These are phyloP conservation scores for Tapirus terrestris DNA, from an alignment of 2,113 vertebrate genomes.

Conservation along the genomic window DNA sequence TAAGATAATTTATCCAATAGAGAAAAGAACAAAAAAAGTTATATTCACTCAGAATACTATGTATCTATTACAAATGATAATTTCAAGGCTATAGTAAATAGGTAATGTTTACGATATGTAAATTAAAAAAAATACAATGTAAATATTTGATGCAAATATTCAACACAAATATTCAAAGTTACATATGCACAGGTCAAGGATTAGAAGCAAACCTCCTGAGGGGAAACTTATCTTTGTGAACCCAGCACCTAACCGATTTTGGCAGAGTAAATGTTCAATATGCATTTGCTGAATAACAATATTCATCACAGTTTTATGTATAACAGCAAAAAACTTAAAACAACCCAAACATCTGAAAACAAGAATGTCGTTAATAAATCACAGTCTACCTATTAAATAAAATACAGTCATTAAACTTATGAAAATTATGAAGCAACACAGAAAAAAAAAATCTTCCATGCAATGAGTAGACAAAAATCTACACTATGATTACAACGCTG, in stretches of 20 bases:
- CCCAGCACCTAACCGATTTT: neutral
- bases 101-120: neutral
- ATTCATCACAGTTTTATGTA: neutral
- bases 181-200: neutral
- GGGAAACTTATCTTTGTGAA: neutral
- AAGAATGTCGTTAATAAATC: neutral
- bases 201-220: neutral
- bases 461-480: neutral
- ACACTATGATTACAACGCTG: neutral
- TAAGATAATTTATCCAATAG: neutral
- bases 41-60: neutral
- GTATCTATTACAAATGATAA: neutral
- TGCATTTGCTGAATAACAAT: neutral
- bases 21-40: neutral
- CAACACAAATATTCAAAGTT: constrained; percentile 26
- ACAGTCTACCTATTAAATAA: neutral
- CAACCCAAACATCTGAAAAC: neutral
- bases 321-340: neutral
- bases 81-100: neutral
- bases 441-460: neutral
- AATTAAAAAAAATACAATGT: neutral
- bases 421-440: neutral
- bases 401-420: neutral
- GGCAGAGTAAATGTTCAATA: neutral
- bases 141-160: neutral